Conservation (phyloP, 1,140 invertebrate genomes). For the Lordiphosa stackelbergi region DNA sequence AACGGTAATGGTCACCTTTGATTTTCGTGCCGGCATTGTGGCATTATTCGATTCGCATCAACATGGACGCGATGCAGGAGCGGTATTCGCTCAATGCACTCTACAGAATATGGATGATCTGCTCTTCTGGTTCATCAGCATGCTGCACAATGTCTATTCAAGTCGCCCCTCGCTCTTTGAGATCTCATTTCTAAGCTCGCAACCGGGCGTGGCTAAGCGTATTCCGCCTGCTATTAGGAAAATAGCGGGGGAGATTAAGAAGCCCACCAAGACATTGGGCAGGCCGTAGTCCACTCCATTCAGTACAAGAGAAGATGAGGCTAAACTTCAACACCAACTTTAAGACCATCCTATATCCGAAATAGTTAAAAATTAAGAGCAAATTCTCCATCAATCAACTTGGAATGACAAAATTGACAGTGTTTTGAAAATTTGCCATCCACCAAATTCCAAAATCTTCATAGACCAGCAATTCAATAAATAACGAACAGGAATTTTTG, state of each 20-base stretch:
- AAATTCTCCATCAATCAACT: conserved; percentile 7
- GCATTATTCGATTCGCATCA: conserved; percentile 72
- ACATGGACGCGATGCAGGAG: conserved; percentile 65
- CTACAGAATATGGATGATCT: conserved; percentile 61
- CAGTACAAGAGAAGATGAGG: conserved; percentile 4
- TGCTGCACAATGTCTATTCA: conserved; percentile 66
- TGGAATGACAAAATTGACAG: not conserved
- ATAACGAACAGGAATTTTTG: conserved; percentile 29
- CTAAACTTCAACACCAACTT: too few relatives aligned
- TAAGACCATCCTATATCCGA: not conserved
- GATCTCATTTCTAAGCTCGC: conserved; percentile 65
- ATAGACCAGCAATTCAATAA: conserved; percentile 36
- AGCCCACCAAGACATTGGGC: conserved; percentile 24
- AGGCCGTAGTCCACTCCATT: conserved; percentile 3
- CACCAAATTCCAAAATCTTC: conserved; percentile 20
- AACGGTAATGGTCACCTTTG: conserved; percentile 67
- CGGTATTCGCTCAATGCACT: conserved; percentile 65
- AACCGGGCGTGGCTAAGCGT: conserved; percentile 60
- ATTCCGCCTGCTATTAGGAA: conserved; percentile 64
- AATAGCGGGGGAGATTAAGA: conserved; percentile 54
- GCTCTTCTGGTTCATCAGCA: conserved; percentile 67
- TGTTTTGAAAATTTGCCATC: not conserved
- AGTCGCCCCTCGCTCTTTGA: conserved; percentile 64
- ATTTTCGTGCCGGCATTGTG: conserved; percentile 59
- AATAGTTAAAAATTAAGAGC: conserved; percentile 3